Conservation (phyloP, 2,797 vertebrate genomes). For the Falco concolor region DNA sequence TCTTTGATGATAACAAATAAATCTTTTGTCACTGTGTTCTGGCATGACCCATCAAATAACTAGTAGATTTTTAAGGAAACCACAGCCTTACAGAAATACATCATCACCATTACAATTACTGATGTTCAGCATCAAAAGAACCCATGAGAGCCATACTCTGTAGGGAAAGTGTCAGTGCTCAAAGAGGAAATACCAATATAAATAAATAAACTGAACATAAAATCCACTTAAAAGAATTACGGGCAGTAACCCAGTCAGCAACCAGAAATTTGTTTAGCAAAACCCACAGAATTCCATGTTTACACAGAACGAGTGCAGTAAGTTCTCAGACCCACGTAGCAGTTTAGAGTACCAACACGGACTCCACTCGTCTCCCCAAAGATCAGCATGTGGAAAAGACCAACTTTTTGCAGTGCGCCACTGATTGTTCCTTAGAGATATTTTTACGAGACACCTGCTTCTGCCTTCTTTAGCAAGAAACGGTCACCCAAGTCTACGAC, state of each 20-base stretch:
- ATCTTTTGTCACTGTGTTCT: neutral
- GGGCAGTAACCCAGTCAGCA: neutral
- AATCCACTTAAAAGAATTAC: neutral
- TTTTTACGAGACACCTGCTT: neutral
- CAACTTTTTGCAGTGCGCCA: conserved; percentile 21
- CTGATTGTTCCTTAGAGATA: neutral
- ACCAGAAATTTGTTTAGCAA: neutral
- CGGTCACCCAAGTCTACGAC: neutral
- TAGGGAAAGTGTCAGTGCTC: conserved; percentile 59
- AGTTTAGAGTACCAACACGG: neutral
- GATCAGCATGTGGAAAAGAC: neutral
- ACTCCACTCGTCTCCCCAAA: neutral
- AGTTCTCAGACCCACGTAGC: neutral
- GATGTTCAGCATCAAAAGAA: neutral
- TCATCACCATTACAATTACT: neutral
- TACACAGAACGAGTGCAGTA: neutral
- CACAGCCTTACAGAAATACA: neutral
- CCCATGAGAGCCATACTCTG: neutral
- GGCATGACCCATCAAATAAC: neutral
- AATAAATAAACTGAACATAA: conserved; percentile 42
- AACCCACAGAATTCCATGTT: neutral
- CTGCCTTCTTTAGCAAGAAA: conserved; percentile 37
- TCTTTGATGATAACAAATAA: neutral
- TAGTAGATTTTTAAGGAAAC: neutral
- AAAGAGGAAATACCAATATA: conserved; percentile 15